A percentile compares a stretch with the other conserved stretches of the same genome.
Conservation (phyloP, 2,113 vertebrate genomes). For the Spea bombifrons region DNA sequence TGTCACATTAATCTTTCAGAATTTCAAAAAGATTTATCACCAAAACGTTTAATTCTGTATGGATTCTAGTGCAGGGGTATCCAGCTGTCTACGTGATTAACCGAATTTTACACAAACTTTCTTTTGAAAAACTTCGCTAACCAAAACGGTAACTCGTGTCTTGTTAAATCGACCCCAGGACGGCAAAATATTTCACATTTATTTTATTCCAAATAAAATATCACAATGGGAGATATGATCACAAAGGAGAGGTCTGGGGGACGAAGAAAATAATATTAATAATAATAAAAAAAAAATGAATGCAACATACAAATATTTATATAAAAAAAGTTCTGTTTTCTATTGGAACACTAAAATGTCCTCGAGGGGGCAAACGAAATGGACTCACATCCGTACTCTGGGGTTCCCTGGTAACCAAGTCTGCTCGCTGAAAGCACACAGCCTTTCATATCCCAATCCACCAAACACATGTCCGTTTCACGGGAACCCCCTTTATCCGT, state of each 20-base stretch:
- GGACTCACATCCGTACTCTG: not conserved
- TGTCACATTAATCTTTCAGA: no score
- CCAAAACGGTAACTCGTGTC: no score
- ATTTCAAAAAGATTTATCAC: no score
- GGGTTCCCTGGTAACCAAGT: not conserved
- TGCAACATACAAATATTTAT: not conserved
- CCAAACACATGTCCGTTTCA: not conserved
- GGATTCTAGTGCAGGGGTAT: no score
- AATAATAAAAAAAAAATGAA: no score
- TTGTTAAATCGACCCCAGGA: no score
- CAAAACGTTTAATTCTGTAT: no score
- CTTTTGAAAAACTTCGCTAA: no score
- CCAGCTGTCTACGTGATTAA: no score
- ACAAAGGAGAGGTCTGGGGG: not conserved
- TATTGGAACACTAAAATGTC: not conserved
- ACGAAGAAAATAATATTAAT: not conserved
- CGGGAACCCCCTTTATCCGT: slow-evolving; percentile 64
- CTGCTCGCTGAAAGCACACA: not conserved
- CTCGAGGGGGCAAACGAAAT: not conserved
- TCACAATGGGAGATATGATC: not conserved
- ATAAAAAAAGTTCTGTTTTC: not conserved
- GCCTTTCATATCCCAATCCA: not conserved
- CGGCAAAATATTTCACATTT: no score
- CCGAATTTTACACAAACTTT: no score
- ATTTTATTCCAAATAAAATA: not conserved